Base-by-base conservation (phyloP, 92 coral and sea anemone species). In the Zoanthus solanderi region DNA sequence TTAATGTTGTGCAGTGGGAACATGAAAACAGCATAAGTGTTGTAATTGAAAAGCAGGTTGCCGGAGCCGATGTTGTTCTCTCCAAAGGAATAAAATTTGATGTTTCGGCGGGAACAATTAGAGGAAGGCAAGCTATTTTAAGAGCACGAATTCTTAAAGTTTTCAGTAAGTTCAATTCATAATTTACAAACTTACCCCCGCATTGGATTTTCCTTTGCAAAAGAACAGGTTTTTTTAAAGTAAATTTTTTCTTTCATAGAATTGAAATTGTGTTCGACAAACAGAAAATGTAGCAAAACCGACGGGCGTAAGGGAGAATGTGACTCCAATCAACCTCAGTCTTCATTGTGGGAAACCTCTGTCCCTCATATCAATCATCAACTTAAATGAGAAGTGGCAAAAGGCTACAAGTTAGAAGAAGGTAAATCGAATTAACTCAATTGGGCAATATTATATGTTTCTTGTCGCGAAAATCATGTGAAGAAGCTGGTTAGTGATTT, bases 131-230 rank as follows among this genome's bases (percentile, higher is more conserved):
- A 23, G 23, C 23, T 23, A 23, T 23, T 23, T n/a, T n/a, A n/a
- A n/a, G n/a, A n/a, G n/a, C n/a, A n/a, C n/a, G n/a, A n/a, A n/a
- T n/a, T n/a, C n/a, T n/a, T n/a, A n/a, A n/a, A n/a, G n/a, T n/a
- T n/a, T 23, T 23, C 23, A 23, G 23, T 23, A 23, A 23, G 23
- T 23, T 23, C 23, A 23, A 23, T 23, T 23, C 23, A 23, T 23
- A 23, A 23, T 23, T 23, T 23, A n/a, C n/a, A n/a, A n/a, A n/a
- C n/a, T n/a, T n/a, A n/a, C n/a, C n/a, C n/a, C 76, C 76, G 31
- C 31, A n/a, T 71, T 71, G 76, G 76, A 71, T 71, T 71, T 71
- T 14, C 48, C 0, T 34, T 71, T 15, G 30, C 72, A 67, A 50
- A 7, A 50, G 5, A 50, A 50, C 2, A 2, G 2, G 54, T 4